These are phyloP conservation scores for Nebria ingens DNA, from an alignment of 1,140 invertebrate species.

Conservation along the genomic window DNA sequence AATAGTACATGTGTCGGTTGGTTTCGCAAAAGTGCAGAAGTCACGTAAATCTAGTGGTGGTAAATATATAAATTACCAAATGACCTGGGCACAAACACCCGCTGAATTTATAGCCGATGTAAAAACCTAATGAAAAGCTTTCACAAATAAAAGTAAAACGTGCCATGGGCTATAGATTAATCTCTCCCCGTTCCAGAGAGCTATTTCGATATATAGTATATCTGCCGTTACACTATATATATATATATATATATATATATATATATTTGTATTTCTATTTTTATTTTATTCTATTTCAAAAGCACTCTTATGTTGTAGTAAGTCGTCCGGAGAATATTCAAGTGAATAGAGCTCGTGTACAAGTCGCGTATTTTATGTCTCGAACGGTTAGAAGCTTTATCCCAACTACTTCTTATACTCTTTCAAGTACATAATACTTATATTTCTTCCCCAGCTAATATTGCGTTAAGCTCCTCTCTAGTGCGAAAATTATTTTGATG, in stretches of 20 bases:
- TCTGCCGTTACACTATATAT: too few species aligned
- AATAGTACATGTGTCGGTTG: not conserved
- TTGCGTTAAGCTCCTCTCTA: not conserved
- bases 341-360: not conserved
- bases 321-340: not conserved
- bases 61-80: constrained; percentile 10
- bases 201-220: too few species aligned
- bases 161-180: not conserved
- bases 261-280: not conserved
- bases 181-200: constrained; percentile 1
- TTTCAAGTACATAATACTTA: constrained; percentile 8
- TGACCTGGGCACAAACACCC: constrained; percentile 5
- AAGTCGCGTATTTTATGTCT: not conserved
- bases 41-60: not conserved
- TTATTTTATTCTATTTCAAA: not conserved
- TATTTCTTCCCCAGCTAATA: constrained; percentile 1
- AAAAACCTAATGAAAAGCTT: constrained; percentile 8
- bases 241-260: too few species aligned
- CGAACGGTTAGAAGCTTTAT: not conserved
- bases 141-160: constrained; percentile 9
- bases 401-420: not conserved
- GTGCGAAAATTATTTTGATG: constrained; percentile 5
- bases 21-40: not conserved
- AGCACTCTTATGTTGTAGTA: constrained; percentile 2
- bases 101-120: constrained; percentile 5